Base-by-base conservation (phyloP, 1,140 invertebrate species). In the Hylyphantes graminicola region DNA sequence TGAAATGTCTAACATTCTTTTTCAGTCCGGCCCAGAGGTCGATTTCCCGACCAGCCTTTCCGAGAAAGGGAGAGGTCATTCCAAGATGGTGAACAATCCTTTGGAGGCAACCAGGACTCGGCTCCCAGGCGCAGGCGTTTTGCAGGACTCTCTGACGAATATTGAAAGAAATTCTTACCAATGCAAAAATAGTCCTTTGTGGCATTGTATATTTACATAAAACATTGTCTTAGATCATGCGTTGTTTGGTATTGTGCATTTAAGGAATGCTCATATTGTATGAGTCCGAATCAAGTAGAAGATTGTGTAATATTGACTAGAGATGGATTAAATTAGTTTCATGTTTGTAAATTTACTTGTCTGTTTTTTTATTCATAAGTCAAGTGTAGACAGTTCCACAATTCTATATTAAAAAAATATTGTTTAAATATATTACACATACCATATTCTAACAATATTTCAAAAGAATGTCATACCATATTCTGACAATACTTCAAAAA, bases 191-290 rank as follows among this genome's bases (percentile, higher is more conserved):
- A 61, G 50, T 61, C 57, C n/a, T 63, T 9, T 59, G 13, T 11
- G 12, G 79, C 79, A 81, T 81, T 81, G 79, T 81, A 81, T 53
- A 61, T 59, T 81, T 63, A 72, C 79, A 81, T 81, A 21, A 63
- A 35, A 72, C 50, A 4, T 54, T 70, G 59, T 80, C 70, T 70
- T 80, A 70, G 53, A 80, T 50, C 65, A 70, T 70, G 35, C 50
- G 50, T 70, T 57, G 48, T n/a, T 21, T 61, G 17, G 12, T 35
- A 48, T 55, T 73, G 53, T 68, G 65, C 21, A 50, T 51, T 67
- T n/a, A 53, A n/a, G 50, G 7, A 70, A 51, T 9, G 7, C 50
- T 70, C 68, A 70, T 70, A 4, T 21, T 13, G 48, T 13, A 13
- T 12, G 21, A 7, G n/a, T 10, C 5, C 13, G 48, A 70, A 3